A percentile compares a stretch with the other conserved stretches of the same genome.
These are phyloP conservation scores for Hemaris fuciformis DNA, from an alignment of 2,888 invertebrate genomes.

Conservation along the genomic window DNA sequence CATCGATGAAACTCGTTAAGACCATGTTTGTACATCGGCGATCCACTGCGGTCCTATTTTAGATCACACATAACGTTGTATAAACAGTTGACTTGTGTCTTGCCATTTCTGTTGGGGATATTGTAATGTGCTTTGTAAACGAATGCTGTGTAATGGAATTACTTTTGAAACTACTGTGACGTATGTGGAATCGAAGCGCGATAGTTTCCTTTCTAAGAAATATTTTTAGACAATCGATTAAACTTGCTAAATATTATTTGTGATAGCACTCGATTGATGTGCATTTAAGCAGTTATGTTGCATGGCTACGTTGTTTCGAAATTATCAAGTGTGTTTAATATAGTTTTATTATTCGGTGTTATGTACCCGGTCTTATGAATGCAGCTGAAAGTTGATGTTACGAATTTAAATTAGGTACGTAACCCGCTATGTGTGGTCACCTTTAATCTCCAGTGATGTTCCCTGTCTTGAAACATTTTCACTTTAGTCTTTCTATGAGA, in stretches of 20 bases:
- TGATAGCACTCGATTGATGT: neutral
- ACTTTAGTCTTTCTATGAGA: neutral
- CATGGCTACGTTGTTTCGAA: neutral
- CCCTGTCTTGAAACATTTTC: neutral
- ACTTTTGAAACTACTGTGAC: neutral
- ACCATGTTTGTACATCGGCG: too few relatives aligned
- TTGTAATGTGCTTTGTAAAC: neutral
- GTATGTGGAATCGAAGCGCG: neutral
- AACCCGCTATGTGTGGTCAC: neutral
- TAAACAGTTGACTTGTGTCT: neutral
- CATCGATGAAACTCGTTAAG: too few relatives aligned
- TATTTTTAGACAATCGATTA: neutral
- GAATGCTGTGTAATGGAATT: neutral
- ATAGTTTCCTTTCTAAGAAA: neutral
- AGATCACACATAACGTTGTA: neutral
- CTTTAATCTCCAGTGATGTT: neutral
- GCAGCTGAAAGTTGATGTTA: neutral
- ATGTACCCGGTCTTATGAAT: neutral
- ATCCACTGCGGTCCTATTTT: too few relatives aligned
- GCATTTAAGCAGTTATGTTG: neutral
- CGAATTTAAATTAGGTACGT: neutral
- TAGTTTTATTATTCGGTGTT: neutral
- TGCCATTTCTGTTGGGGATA: neutral
- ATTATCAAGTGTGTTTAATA: neutral
- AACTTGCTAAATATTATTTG: neutral